Percentiles rank a stretch among this genome's conserved stretches.
Evolutionary conservation across 2,113 vertebrate genomes (phyloP).

Genomic region (Hylia prasina): DNA sequence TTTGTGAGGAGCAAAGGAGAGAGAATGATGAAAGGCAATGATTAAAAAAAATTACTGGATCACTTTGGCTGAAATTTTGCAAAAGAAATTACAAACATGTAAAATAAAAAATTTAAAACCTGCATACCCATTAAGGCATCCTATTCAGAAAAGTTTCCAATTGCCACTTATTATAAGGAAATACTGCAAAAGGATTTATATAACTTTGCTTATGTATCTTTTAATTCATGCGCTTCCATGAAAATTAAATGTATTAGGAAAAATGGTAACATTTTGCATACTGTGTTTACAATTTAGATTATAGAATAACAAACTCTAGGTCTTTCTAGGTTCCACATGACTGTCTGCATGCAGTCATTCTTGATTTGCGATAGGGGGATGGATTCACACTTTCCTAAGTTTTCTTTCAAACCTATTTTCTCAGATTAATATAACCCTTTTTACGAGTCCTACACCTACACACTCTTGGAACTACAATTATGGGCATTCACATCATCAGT

Average conservation of each 20-base stretch:
- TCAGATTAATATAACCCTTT: background rate
- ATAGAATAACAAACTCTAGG: background rate
- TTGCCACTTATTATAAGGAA: background rate
- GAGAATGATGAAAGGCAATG: background rate
- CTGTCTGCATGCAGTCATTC: background rate
- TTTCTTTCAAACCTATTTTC: background rate
- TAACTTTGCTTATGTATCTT: background rate
- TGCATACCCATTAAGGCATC: background rate
- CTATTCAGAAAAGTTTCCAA: background rate
- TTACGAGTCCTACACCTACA: background rate
- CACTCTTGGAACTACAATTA: background rate
- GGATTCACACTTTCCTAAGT: background rate
- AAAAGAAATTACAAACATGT: background rate
- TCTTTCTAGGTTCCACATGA: background rate
- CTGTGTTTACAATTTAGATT: background rate
- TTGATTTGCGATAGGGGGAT: background rate
- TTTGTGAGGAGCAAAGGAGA: background rate
- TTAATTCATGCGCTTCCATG: background rate
- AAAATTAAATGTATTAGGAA: background rate
- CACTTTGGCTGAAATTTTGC: background rate
- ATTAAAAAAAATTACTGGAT: background rate
- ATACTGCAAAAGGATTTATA: background rate
- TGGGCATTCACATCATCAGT: background rate
- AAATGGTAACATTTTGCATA: background rate
- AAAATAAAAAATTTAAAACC: background rate